Evolutionary conservation across 2,113 vertebrate genomes (phyloP), one percentile per base, ranked within the genome.

Genomic region (Hystrix brachyura): DNA sequence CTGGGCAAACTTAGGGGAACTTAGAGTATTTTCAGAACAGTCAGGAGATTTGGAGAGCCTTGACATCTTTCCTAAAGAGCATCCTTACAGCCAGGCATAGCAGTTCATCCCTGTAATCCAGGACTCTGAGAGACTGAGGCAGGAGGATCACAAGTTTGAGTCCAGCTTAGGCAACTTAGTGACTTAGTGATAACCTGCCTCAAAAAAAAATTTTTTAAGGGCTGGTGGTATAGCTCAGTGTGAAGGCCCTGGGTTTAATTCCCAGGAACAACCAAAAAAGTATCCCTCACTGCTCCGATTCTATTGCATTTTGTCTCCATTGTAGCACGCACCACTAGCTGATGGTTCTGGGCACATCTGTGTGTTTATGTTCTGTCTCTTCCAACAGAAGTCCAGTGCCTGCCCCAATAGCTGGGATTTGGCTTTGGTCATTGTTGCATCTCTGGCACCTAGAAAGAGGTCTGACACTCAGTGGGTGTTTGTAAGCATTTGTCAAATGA

Each of bases 311-410:
- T 27, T 72, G 29, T 55, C 32, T 5, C 25, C 38, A 53, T 4
- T 1, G 3, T 8, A 87, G 60, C 13, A 9, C 2, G 0, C 25
- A 1, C 25, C 17, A 1, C 64, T 34, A 25, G 21, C 53, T 18
- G 81, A 55, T 64, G 46, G n/a, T 2, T 1, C n/a, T 43, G n/a
- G 18, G 18, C 5, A 3, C 0, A 0, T 21, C 38, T 65, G 27
- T 23, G 12, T 74, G 23, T 27, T 34, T 8, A 23, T 25, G 12
- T 2, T 48, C 69, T 43, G 34, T 46, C 34, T 43, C 17, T 32
- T 38, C 3, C 11, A 4, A 9, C 0, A 17, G 72, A 60, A 82
- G 21, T 27, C 48, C 13, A 78, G 67, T 15, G 4, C 43, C 67
- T 72, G 2, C 34, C 38, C 71, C 18, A 23, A 3, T 7, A 48